These are phyloP conservation scores for Harpegnathos saltator DNA, from an alignment of 1,140 invertebrate genomes.

Conservation along the genomic window DNA sequence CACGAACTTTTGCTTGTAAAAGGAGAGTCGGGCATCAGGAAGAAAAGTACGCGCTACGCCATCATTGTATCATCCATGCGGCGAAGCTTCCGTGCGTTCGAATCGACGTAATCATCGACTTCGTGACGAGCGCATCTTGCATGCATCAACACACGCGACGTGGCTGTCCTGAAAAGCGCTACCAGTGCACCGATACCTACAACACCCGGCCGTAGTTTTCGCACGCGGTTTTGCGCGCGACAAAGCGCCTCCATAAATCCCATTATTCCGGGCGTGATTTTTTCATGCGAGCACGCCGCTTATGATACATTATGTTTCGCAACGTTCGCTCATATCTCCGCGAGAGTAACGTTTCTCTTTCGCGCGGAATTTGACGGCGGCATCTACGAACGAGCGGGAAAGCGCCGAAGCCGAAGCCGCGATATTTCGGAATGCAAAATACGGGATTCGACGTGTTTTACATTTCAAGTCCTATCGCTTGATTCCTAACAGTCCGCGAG, in stretches of 20 bases:
- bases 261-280: background rate
- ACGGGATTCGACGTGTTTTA: too few species aligned
- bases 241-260: background rate
- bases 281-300: background rate
- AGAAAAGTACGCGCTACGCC: slow-evolving; percentile 64
- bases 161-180: background rate
- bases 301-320: background rate
- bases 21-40: slow-evolving; percentile 55
- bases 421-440: too few species aligned
- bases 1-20: slow-evolving; percentile 9
- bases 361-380: too few species aligned
- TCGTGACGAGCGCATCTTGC: slow-evolving; percentile 3
- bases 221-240: slow-evolving; percentile 9
- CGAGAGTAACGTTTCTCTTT: too few species aligned
- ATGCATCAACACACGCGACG: background rate
- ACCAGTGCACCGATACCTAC: background rate
- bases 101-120: slow-evolving; percentile 63
- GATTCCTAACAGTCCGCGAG: background rate
- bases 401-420: too few species aligned
- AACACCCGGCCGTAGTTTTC: background rate
- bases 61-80: slow-evolving; percentile 63
- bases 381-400: too few species aligned
- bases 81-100: slow-evolving; percentile 60
- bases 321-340: background rate
- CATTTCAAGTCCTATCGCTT: background rate